Conservation (phyloP, 35 echinoderm and acorn worm genomes). For the Heliocidaris erythrogramma region DNA sequence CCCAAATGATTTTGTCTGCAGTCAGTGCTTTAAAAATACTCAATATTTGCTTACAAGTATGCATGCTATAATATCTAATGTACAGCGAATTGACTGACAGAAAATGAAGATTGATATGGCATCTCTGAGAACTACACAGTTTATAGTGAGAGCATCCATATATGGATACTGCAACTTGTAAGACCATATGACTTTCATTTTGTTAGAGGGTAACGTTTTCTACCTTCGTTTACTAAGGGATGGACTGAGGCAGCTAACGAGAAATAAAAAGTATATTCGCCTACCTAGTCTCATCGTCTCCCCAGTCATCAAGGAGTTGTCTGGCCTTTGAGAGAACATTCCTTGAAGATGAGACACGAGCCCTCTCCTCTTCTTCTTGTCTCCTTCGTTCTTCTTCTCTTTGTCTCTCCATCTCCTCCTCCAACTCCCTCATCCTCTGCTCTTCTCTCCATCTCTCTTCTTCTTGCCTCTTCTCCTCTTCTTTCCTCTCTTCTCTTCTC, state of each 20-base stretch:
- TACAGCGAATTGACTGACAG: too few relatives aligned
- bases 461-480: not conserved
- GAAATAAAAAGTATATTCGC: not conserved
- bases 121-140: too few relatives aligned
- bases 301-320: not conserved
- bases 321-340: slow-evolving; percentile 15
- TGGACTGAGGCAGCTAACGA: not conserved
- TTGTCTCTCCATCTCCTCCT: not conserved
- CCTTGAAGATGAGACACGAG: not conserved
- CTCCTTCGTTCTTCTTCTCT: not conserved
- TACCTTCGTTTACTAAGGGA: too few relatives aligned
- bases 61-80: too few relatives aligned
- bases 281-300: slow-evolving; percentile 4
- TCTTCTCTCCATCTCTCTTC: slow-evolving; percentile 15
- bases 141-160: too few relatives aligned
- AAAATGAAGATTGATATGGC: too few relatives aligned
- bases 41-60: too few relatives aligned
- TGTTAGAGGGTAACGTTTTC: too few relatives aligned
- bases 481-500: not conserved
- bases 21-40: too few relatives aligned
- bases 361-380: not conserved
- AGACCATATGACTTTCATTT: too few relatives aligned
- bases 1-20: too few relatives aligned
- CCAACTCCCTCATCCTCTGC: not conserved
- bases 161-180: too few relatives aligned